Evolutionary conservation across 1,140 invertebrate genomes (phyloP), one percentile per base, ranked within the genome.

Genomic region (Drosophila grimshawi): DNA sequence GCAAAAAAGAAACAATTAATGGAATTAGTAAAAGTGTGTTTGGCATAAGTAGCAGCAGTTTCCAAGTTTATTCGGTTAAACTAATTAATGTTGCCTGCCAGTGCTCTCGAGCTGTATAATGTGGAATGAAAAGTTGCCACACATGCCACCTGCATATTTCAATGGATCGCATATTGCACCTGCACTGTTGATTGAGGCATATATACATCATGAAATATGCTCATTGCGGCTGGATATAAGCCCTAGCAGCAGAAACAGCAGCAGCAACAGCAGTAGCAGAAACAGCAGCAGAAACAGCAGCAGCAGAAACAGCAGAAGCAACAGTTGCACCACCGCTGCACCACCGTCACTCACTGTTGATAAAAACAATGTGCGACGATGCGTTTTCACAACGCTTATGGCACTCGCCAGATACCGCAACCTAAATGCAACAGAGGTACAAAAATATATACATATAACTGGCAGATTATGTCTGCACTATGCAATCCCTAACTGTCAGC

Each of bases 21-120:
- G 78, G 85, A 89, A 89, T 85, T 85, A 81, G 78, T 39, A 51
- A 74, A 77, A 88, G 65, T 78, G 67, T 73, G 76, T 43, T n/a
- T 59, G 39, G 62, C 32, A 5, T 51, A 11, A 45, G 55, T 39
- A 27, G 29, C 29, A 11, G n/a, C 30, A 46, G 30, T 52, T 52
- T 6, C 29, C n/a, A 52, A 41, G 39, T 41, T 6, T 41, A 19
- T 19, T 19, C 19, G 35, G 39, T 43, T 43, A n/a, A n/a, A 43
- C 10, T 43, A 43, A 43, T 43, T 43, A 43, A 43, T 43, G 39
- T 43, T 43, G 39, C 39, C 39, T 4, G 10, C 3, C 39, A n/a
- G 6, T 7, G 37, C 7, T 8, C 39, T 43, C 3, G 19, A 19
- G 19, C 19, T 19, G 19, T 19, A 19, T 19, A 19, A 19, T 19